phyloP scores from a whole-genome alignment of 2,113 vertebrate species.

The Lepisosteus osseus region DNA sequence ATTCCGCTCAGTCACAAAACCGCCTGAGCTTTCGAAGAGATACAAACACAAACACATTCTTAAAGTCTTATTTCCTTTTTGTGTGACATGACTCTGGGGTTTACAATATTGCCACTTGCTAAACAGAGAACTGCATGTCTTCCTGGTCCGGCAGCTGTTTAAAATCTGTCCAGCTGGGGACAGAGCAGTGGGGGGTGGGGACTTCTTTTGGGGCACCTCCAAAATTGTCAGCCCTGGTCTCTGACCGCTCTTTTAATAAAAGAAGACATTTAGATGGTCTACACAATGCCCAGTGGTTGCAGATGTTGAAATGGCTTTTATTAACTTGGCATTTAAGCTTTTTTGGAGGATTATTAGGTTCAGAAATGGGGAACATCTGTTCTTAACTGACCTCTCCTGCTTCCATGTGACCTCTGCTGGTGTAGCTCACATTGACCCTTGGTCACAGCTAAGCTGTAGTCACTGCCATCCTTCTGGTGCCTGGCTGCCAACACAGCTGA shows the following conservation, averaged over 20 bases:
- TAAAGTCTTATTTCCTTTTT: too few relatives aligned
- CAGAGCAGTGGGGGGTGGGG: too few relatives aligned
- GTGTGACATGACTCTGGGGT: too few relatives aligned
- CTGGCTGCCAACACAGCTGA: neutral
- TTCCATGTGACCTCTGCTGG: neutral
- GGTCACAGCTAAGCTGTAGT: neutral
- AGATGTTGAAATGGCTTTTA: slow-evolving; percentile 6
- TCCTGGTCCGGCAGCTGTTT: too few relatives aligned
- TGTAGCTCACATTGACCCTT: neutral
- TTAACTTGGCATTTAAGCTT: neutral
- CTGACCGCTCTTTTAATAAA: neutral
- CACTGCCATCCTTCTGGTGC: neutral
- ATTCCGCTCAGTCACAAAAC: too few relatives aligned
- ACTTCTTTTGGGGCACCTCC: neutral
- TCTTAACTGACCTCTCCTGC: slow-evolving; percentile 5
- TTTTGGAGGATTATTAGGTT: neutral
- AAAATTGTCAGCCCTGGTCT: neutral
- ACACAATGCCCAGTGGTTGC: neutral
- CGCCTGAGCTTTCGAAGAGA: too few relatives aligned
- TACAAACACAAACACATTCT: too few relatives aligned
- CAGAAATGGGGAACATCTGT: slow-evolving; percentile 3
- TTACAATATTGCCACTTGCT: too few relatives aligned
- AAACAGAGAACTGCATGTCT: too few relatives aligned
- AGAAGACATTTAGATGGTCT: slow-evolving; percentile 2
- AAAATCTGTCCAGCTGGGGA: too few relatives aligned